Evolutionary conservation across 1,140 invertebrate genomes (phyloP), one percentile per base, ranked within the genome.

Genomic region (Diachasma alloeum): DNA sequence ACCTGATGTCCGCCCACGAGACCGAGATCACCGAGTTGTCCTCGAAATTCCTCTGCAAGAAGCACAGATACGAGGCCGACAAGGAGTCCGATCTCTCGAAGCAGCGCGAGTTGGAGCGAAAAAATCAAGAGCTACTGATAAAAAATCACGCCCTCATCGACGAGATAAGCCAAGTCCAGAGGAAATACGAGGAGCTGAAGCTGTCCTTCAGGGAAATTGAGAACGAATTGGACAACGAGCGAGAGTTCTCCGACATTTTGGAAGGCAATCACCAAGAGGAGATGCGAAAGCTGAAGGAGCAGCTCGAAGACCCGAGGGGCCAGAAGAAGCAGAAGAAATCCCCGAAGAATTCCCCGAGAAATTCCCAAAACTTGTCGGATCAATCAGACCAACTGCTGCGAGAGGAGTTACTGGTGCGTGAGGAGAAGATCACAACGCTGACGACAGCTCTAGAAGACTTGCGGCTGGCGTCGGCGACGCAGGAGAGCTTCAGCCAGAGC

Each of bases 401-500:
- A 5, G 22, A 63, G 24, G 6, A 63, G 19, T 26, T 63, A 9
- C 19, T 6, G 1, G 59, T 24, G 9, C 59, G 59, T 63, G 85
- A 89, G 36, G 76, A 72, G 0, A 83, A 89, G 79, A 83, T 88
- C 17, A 79, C 71, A 5, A 81, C 80, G 77, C 80, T 89, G 5
- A 81, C 81, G 0, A 26, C 75, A 0, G 79, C 81, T 2, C 59
- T 89, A 0, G 85, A 89, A 42, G 86, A 87, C 67, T 48, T 63
- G 31, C 53, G 56, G 9, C 10, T n/a, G 36, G 19, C 3, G 6
- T 37, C 31, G 8, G 10, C 13, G 26, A 26, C 22, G 11, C 17
- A 67, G 36, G 63, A 87, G 70, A 88, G 87, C 75, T 90, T 89
- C 44, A 85, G 87, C 76, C 87, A 89, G 75, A 90, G 88, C 79